A percentile compares a stretch with the other conserved stretches of the same genome.
Evolutionary conservation across 2,888 invertebrate genomes (phyloP).

Genomic region (Lasioglossum villosulum): DNA sequence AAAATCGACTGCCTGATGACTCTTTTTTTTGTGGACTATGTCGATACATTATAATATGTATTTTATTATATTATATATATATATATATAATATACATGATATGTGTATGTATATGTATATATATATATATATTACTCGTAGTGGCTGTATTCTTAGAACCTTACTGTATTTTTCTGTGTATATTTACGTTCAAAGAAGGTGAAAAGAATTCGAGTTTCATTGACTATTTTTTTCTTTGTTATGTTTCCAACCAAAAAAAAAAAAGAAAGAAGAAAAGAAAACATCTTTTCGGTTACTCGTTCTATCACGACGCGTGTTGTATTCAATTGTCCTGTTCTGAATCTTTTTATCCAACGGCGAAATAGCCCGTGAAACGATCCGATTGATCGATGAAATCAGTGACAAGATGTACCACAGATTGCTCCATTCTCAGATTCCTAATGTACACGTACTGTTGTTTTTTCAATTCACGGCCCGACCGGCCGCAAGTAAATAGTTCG

Average conservation of each 20-base stretch:
- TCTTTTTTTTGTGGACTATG: conserved; percentile 54
- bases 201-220: conserved; percentile 54
- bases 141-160: conserved; percentile 63
- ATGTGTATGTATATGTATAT: not conserved
- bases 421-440: conserved; percentile 58
- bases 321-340: not conserved
- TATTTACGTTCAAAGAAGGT: conserved; percentile 59
- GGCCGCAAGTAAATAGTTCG: conserved; percentile 56
- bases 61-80: conserved; percentile 23
- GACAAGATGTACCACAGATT: conserved; percentile 68
- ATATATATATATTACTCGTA: conserved; percentile 50
- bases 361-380: not conserved
- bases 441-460: conserved; percentile 44
- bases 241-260: not conserved
- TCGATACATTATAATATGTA: conserved; percentile 37
- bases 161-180: conserved; percentile 55
- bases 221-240: not conserved
- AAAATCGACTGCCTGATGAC: conserved; percentile 52
- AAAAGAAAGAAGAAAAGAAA: not conserved
- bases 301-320: not conserved
- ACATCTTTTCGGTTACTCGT: not conserved
- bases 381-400: conserved; percentile 31
- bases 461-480: conserved; percentile 48
- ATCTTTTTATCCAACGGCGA: not conserved
- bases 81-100: no score